These are phyloP conservation scores for Rhynchotus rufescens DNA, from an alignment of 2,797 vertebrate genomes.

Conservation along the genomic window DNA sequence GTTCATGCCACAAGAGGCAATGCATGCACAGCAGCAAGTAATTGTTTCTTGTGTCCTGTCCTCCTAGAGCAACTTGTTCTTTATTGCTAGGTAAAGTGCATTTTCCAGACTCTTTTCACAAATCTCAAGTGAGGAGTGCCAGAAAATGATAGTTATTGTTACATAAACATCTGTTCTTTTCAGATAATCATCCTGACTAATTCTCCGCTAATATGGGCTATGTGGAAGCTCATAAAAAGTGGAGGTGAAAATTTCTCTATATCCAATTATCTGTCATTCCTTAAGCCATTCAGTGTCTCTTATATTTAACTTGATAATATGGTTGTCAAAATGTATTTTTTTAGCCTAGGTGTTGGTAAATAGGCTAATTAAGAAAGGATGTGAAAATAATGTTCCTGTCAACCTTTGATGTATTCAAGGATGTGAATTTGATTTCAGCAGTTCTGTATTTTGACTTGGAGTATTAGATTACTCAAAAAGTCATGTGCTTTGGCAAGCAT, in stretches of 20 bases:
- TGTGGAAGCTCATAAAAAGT: not conserved
- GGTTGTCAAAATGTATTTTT: not conserved
- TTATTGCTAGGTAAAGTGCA: not conserved
- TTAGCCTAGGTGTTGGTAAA: not conserved
- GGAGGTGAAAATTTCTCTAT: not conserved
- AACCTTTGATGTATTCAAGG: not conserved
- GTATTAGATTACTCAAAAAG: not conserved
- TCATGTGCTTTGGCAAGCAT: not conserved
- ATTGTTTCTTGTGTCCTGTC: not conserved
- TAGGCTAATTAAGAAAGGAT: not conserved
- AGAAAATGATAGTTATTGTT: not conserved
- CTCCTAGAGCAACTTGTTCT: not conserved
- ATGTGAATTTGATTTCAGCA: not conserved
- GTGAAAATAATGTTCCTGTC: not conserved
- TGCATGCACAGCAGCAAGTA: not conserved
- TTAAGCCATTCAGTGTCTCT: not conserved
- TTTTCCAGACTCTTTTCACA: not conserved
- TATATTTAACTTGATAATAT: not conserved
- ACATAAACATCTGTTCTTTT: not conserved
- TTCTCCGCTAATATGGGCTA: not conserved
- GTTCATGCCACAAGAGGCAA: not conserved
- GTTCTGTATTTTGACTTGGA: not conserved
- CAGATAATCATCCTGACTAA: not conserved
- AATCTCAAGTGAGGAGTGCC: not conserved
- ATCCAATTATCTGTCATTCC: not conserved